Evolutionary conservation across 2,888 invertebrate species (phyloP).

Genomic region (Azorinus chamasolen): DNA sequence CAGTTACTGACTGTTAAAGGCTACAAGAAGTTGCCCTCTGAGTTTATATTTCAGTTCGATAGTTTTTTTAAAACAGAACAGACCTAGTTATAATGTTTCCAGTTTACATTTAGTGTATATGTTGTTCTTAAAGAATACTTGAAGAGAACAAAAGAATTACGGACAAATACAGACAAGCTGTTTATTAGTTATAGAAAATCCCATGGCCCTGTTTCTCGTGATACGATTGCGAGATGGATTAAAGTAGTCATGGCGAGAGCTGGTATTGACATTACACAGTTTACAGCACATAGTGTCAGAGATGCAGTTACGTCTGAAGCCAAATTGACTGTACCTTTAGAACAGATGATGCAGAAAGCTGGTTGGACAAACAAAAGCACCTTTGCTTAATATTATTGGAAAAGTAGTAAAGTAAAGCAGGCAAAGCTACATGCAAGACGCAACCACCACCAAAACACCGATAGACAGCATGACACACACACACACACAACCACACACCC

Average conservation of each 20-base stretch:
- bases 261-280: too few relatives aligned
- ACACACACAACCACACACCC: too few relatives aligned
- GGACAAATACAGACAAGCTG: too few relatives aligned
- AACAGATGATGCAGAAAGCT: slow-evolving; percentile 12
- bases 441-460: too few relatives aligned
- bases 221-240: too few relatives aligned
- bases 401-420: too few relatives aligned
- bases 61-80: slow-evolving; percentile 12
- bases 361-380: slow-evolving; percentile 12
- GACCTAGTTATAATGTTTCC: slow-evolving; percentile 18
- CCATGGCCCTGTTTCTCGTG: not conserved
- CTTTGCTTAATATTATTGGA: slow-evolving; percentile 8
- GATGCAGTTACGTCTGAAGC: slow-evolving; percentile 14
- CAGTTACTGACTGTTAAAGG: slow-evolving; percentile 12
- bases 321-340: slow-evolving; percentile 12
- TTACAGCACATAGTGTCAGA: too few relatives aligned
- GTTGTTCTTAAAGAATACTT: slow-evolving; percentile 14
- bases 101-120: slow-evolving; percentile 10
- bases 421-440: too few relatives aligned
- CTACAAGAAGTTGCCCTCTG: slow-evolving; percentile 17
- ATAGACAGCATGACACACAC: too few relatives aligned
- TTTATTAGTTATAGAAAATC: too few relatives aligned
- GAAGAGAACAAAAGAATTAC: not conserved
- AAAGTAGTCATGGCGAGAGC: too few relatives aligned
- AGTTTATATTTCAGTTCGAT: slow-evolving; percentile 2